These are phyloP conservation scores for Aselliscus stoliczkanus DNA, from an alignment of 2,797 vertebrate genomes.

Conservation along the genomic window DNA sequence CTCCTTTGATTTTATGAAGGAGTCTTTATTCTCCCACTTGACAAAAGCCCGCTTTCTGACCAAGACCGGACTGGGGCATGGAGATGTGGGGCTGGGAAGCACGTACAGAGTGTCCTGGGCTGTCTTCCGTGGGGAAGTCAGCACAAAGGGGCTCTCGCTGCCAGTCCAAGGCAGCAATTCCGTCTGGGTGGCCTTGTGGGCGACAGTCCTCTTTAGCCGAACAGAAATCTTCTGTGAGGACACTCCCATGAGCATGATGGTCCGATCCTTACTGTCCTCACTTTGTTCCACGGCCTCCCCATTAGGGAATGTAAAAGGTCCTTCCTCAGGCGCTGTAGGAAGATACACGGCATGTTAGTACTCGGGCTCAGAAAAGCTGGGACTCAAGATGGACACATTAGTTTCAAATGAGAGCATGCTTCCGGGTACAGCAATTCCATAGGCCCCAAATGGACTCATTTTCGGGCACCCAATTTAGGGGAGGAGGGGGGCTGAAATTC, in stretches of 20 bases:
- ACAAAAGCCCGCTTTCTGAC: slow-evolving; percentile 89
- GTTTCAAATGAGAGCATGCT: background rate
- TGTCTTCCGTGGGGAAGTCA: slow-evolving; percentile 68
- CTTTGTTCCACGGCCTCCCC: slow-evolving; percentile 83
- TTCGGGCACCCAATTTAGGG: background rate
- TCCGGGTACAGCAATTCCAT: background rate
- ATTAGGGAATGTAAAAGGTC: slow-evolving; percentile 85
- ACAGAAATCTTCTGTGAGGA: slow-evolving; percentile 84
- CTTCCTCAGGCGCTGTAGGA: slow-evolving; percentile 86
- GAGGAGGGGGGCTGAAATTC: background rate
- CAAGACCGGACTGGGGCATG: slow-evolving; percentile 90
- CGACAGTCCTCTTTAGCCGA: slow-evolving; percentile 81
- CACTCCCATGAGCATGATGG: slow-evolving; percentile 87
- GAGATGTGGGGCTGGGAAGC: slow-evolving; percentile 73
- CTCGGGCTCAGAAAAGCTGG: background rate
- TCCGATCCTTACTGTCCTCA: slow-evolving; percentile 86
- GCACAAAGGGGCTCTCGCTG: slow-evolving; percentile 37
- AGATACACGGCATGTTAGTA: background rate
- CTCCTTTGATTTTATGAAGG: slow-evolving; percentile 85
- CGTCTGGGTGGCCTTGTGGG: slow-evolving; percentile 92
- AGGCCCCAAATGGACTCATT: background rate
- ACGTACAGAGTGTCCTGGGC: slow-evolving; percentile 78
- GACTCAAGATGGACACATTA: background rate
- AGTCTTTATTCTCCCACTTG: slow-evolving; percentile 95
- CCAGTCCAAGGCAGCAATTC: slow-evolving; percentile 76